Conservation (phyloP, 2,888 invertebrate genomes). For the Yponomeuta cagnagella region DNA sequence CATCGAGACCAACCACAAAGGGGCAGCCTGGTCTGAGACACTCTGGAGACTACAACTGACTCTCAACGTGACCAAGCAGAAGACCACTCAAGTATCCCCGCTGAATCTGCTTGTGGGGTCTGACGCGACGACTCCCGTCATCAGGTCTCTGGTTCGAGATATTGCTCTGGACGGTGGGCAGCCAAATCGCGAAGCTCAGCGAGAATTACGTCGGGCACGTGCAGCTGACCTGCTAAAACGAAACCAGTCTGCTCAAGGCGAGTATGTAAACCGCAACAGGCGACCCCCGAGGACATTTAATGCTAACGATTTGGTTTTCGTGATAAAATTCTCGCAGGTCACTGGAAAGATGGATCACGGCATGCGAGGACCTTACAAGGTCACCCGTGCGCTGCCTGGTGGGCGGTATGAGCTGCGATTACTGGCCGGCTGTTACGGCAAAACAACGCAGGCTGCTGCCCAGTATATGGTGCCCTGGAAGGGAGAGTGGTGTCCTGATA, state of each 20-base stretch:
- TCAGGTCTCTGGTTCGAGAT: constrained; percentile 14
- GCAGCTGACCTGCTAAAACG: no score
- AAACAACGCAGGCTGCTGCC: no score
- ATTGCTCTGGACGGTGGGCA: background rate
- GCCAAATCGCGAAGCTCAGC: constrained; percentile 4
- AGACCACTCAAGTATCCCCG: constrained; percentile 9
- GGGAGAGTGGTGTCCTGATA: no score
- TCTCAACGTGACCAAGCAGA: constrained; percentile 12
- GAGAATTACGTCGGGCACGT: no score
- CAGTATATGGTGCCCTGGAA: no score
- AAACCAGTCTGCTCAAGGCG: background rate
- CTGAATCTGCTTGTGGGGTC: constrained; percentile 12
- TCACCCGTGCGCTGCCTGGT: background rate
- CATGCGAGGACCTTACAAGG: constrained; percentile 12
- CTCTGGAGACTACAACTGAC: constrained; percentile 14
- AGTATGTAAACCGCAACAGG: background rate
- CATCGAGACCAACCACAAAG: constrained; percentile 11
- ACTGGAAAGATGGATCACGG: constrained; percentile 13
- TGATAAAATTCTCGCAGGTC: constrained; percentile 11
- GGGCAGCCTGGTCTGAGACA: background rate
- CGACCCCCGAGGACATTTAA: constrained; percentile 6
- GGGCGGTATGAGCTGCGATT: constrained; percentile 13
- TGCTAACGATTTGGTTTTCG: constrained; percentile 8
- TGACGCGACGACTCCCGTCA: constrained; percentile 13
- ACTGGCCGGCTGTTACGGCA: background rate